Base-by-base conservation (phyloP, 2,888 invertebrate species). In the Anagyrus pseudococci region DNA sequence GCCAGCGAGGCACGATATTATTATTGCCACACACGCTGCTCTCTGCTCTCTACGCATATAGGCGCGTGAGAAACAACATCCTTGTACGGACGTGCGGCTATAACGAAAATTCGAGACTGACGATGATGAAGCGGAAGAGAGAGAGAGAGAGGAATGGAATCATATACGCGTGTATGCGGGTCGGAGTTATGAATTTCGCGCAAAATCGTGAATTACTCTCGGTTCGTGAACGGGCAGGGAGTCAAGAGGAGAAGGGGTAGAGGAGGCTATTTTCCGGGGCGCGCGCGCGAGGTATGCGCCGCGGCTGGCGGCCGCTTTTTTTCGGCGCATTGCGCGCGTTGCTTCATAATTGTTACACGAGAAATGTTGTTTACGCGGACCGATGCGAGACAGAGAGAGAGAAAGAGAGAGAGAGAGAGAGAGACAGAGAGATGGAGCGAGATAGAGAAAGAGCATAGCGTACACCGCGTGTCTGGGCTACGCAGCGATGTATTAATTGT, bases 341-440 rank as follows among this genome's bases (percentile, higher is more conserved):
- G 46, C 49, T 66, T 44, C 52, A 29, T 66, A 62, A 66, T 66
- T 48, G 62, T 62, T 66, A 56, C 62, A 26, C 47, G 62, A 41
- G 49, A 66, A 58, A 37, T 20, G 50, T 40, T 26, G 48, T 55
- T 49, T n/a, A n/a, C n/a, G 29, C 6, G 7, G 7, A 48, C 26
- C 26, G 20, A 22, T 26, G 48, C 48, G 13, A 26, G 25, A 48
- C 48, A 29, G 10, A 29, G 29, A 29, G 29, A 29, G 29, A 29
- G 29, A 29, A 29, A 29, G 29, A 29, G 29, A 29, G 19, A 19
- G n/a, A 17, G 13, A 43, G n/a, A 1, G 13, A 43, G 43, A n/a
- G 13, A 26, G 25, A 48, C 48, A 29, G 10, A 29, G 29, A 29
- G 29, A 29, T 4, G 10, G 29, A 29, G 10, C 4, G 29, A 29